Percentiles rank a stretch among this genome's conserved stretches.
phyloP scores from a whole-genome alignment of 2,113 vertebrate genomes.

The Notarius quadriscutis region DNA sequence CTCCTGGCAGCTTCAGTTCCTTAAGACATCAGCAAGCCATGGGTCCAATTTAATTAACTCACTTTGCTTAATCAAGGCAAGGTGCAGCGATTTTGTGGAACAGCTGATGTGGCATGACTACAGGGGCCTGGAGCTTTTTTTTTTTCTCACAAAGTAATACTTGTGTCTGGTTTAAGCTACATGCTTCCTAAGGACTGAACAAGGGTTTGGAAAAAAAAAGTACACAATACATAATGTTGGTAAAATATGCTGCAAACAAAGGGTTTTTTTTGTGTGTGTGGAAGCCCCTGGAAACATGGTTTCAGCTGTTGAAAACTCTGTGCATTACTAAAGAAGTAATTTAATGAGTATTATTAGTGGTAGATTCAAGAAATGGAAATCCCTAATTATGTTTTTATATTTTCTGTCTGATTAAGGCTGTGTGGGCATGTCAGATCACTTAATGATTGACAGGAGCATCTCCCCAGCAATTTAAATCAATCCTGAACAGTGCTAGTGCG shows the following conservation, averaged over 20 bases:
- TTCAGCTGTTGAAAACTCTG: not conserved
- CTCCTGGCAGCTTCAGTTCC: constrained; percentile 72
- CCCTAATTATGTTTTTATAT: not conserved
- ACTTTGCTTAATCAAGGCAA: constrained; percentile 49
- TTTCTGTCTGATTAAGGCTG: not conserved
- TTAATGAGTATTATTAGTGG: not conserved
- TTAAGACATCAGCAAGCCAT: constrained; percentile 60
- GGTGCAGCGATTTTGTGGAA: constrained; percentile 23
- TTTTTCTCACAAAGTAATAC: constrained; percentile 5
- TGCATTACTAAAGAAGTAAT: not conserved
- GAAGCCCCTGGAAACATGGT: not conserved
- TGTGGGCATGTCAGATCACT: not conserved
- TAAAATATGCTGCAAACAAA: not conserved
- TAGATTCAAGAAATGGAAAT: not conserved
- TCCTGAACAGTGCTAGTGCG: not conserved
- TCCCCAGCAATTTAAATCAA: not conserved
- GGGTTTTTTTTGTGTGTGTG: not conserved
- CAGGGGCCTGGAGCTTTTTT: not conserved
- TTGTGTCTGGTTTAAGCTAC: constrained; percentile 5
- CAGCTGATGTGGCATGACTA: constrained; percentile 30
- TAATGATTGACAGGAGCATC: not conserved
- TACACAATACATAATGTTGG: not conserved
- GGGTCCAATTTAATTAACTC: constrained; percentile 72
- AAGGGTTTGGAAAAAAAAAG: not conserved
- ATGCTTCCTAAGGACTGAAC: not conserved